Conservation (phyloP, 2,888 invertebrate species). For the Gastracanthus pulcherrimus region DNA sequence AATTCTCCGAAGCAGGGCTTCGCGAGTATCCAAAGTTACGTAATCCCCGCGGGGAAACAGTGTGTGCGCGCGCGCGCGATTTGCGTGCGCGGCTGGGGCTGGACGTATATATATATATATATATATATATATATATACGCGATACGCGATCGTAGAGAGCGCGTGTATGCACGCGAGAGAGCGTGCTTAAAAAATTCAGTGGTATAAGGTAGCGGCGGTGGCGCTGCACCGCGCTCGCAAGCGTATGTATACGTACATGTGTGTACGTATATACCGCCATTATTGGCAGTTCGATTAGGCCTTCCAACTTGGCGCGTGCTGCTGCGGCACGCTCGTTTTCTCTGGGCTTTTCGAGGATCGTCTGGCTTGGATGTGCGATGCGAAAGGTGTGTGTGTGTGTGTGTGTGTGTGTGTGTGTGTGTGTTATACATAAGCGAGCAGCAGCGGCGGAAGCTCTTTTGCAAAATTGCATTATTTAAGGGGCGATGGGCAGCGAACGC, state of each 20-base stretch:
- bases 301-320: slow-evolving; percentile 9
- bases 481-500: not conserved
- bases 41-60: slow-evolving; percentile 10
- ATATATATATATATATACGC: not conserved
- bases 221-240: no score
- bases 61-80: slow-evolving; percentile 7
- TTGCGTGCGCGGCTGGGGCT: slow-evolving; percentile 21
- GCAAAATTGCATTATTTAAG: not conserved
- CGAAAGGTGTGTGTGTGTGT: not conserved
- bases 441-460: no score
- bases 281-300: slow-evolving; percentile 59
- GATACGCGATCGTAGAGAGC: slow-evolving; percentile 16
- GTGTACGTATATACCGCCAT: not conserved
- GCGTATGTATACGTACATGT: no score
- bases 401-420: not conserved
- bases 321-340: not conserved
- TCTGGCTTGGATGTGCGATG: not conserved
- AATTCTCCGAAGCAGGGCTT: not conserved
- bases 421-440: no score
- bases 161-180: not conserved
- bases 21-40: slow-evolving; percentile 20
- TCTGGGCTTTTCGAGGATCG: not conserved
- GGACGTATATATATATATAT: not conserved
- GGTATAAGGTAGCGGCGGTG: slow-evolving; percentile 22
- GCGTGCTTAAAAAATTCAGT: slow-evolving; percentile 54